Evolutionary conservation across 2,113 vertebrate genomes (phyloP), one percentile per base, ranked within the genome.

Genomic region (Callipepla californica): DNA sequence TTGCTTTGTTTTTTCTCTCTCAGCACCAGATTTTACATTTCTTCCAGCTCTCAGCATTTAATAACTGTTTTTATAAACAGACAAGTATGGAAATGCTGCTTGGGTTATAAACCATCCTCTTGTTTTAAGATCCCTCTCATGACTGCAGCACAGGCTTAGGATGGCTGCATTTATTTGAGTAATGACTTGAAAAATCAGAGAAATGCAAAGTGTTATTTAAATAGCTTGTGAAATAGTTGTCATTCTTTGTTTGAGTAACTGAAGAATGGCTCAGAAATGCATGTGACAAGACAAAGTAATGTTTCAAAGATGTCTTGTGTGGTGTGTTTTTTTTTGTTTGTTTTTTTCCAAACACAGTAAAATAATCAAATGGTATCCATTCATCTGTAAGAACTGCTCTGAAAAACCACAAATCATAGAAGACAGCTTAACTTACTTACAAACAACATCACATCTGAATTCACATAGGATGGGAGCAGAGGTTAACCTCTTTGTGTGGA

Each of bases 401-500:
- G n/a, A 75, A 86, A 80, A 75, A 53, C 3, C 16, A n/a, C 45
- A 77, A 80, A 90, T 68, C 69, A 66, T 75, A 50, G 7, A 77
- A 61, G 10, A 66, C 40, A 81, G 3, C 44, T 75, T 85, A 87
- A 44, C 2, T 89, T 55, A 45, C 1, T 22, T 61, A 48, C 45
- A 78, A 89, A 82, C 51, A 73, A 74, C 74, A 85, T 82, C 28
- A 70, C 18, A 62, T 42, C 58, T 92, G 70, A 85, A 90, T 87
- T 91, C 40, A 84, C 22, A 36, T 78, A n/a, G 22, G 30, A 32
- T 48, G 32, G 13, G 59, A 81, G 34, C 42, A 68, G 58, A 36
- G 68, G 73, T 50, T 74, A 70, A 85, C 18, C 34, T 89, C 45
- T 40, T 17, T 58, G 61, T 83, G 48, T 13, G 38, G 34, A 50